Conservation (phyloP, 2,797 vertebrate genomes). For the Cynopterus sphinx region DNA sequence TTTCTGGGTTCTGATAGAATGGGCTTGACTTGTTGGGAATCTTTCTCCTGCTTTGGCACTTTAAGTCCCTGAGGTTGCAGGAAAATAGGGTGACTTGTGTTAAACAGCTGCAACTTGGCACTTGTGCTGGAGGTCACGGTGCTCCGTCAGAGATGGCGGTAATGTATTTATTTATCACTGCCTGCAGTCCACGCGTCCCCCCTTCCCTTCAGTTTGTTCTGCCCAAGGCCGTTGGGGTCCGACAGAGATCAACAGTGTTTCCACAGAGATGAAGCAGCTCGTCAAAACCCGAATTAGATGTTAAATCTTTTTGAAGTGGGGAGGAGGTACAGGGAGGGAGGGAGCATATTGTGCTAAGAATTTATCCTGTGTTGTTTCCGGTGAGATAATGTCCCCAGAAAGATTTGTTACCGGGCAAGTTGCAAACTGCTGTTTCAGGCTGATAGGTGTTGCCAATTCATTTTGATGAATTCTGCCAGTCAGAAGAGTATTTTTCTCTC, state of each 20-base stretch:
- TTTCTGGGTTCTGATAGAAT: not conserved
- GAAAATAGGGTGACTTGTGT: constrained; percentile 80
- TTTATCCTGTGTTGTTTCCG: constrained; percentile 96
- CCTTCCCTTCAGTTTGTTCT: constrained; percentile 84
- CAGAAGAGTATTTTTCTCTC: constrained; percentile 74
- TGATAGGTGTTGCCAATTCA: constrained; percentile 89
- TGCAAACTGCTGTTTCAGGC: constrained; percentile 93
- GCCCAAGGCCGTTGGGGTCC: constrained; percentile 92
- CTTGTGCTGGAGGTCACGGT: constrained; percentile 85
- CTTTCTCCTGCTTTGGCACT: constrained; percentile 62
- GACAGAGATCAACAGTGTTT: constrained; percentile 93
- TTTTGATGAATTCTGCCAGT: constrained; percentile 87
- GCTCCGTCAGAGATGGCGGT: constrained; percentile 84
- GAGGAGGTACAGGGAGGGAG: constrained; percentile 84
- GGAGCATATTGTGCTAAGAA: constrained; percentile 91
- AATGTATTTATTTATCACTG: constrained; percentile 90
- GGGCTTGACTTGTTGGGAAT: not conserved
- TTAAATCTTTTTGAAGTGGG: constrained; percentile 97
- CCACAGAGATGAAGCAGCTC: constrained; percentile 92
- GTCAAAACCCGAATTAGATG: constrained; percentile 97
- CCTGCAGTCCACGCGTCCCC: constrained; percentile 73
- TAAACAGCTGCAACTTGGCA: constrained; percentile 77
- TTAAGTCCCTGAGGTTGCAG: constrained; percentile 72
- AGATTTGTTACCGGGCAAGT: constrained; percentile 89
- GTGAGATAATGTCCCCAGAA: constrained; percentile 91